These are phyloP conservation scores for Acanthis flammea DNA, from an alignment of 2,797 vertebrate species.

Conservation along the genomic window DNA sequence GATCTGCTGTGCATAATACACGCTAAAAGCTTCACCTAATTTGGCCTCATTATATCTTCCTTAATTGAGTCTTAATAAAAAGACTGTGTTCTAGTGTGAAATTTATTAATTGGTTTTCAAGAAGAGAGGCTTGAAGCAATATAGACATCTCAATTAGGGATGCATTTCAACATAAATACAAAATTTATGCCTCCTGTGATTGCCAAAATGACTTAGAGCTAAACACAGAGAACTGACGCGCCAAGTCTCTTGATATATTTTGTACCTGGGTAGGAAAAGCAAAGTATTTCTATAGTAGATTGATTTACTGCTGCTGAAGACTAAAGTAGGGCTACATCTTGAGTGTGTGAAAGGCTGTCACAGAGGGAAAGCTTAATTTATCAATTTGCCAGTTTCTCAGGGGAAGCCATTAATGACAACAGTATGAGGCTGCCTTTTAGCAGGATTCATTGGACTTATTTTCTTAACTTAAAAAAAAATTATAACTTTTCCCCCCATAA, in stretches of 20 bases:
- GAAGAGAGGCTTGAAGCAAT: slow-evolving; percentile 24
- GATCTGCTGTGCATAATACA: slow-evolving; percentile 17
- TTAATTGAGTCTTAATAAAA: slow-evolving; percentile 65
- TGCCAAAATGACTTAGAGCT: slow-evolving; percentile 4
- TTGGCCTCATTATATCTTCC: slow-evolving; percentile 50
- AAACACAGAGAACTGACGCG: background rate
- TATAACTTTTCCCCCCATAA: background rate
- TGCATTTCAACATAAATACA: slow-evolving; percentile 17
- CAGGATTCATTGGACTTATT: slow-evolving; percentile 12
- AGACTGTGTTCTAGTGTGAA: slow-evolving; percentile 35
- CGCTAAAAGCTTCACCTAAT: slow-evolving; percentile 30
- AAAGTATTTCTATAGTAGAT: slow-evolving; percentile 29
- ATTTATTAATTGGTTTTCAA: slow-evolving; percentile 60
- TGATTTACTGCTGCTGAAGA: slow-evolving; percentile 36
- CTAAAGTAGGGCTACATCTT: background rate
- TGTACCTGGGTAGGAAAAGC: background rate
- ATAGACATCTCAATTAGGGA: slow-evolving; percentile 51
- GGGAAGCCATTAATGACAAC: slow-evolving; percentile 50
- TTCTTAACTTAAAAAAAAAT: slow-evolving; percentile 12
- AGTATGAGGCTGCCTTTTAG: slow-evolving; percentile 44
- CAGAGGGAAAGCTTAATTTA: slow-evolving; percentile 57
- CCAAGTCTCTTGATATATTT: background rate
- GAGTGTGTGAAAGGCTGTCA: slow-evolving; percentile 28
- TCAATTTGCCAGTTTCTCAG: slow-evolving; percentile 54
- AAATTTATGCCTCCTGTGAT: background rate